These are phyloP conservation scores for Anagrus nilaparvatae DNA, from an alignment of 1,140 invertebrate species.

Conservation along the genomic window DNA sequence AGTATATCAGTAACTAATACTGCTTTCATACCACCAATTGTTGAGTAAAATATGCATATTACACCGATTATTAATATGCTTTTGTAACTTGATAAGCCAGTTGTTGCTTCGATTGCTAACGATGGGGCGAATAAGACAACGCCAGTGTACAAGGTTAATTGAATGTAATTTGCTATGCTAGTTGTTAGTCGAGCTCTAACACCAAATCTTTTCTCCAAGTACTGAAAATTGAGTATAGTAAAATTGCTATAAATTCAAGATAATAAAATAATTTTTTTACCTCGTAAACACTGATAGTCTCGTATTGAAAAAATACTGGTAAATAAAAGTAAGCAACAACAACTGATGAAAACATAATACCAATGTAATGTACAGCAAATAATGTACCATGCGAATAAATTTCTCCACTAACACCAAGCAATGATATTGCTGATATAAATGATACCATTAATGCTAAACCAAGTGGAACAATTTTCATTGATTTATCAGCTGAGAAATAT, in stretches of 20 bases:
- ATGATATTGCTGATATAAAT: slow-evolving; percentile 87
- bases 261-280: slow-evolving; percentile 35
- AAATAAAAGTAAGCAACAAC: slow-evolving; percentile 71
- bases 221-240: slow-evolving; percentile 41
- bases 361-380: slow-evolving; percentile 67
- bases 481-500: slow-evolving; percentile 70
- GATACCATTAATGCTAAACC: slow-evolving; percentile 85
- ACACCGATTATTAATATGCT: slow-evolving; percentile 69
- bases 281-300: slow-evolving; percentile 81
- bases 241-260: background rate
- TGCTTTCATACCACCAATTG: slow-evolving; percentile 83
- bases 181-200: slow-evolving; percentile 54
- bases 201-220: slow-evolving; percentile 76
- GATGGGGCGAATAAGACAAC: slow-evolving; percentile 90
- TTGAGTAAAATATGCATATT: slow-evolving; percentile 83
- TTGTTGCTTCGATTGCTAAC: slow-evolving; percentile 82
- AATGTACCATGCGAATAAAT: slow-evolving; percentile 72
- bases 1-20: slow-evolving; percentile 80
- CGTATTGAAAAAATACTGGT: slow-evolving; percentile 80
- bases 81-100: slow-evolving; percentile 59
- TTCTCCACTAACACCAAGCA: slow-evolving; percentile 79
- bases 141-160: slow-evolving; percentile 84
- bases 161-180: slow-evolving; percentile 65
- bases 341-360: slow-evolving; percentile 65
- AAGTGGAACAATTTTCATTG: slow-evolving; percentile 68